phyloP scores from a whole-genome alignment of 1,140 invertebrate species.

The Drosophila oshimai region DNA sequence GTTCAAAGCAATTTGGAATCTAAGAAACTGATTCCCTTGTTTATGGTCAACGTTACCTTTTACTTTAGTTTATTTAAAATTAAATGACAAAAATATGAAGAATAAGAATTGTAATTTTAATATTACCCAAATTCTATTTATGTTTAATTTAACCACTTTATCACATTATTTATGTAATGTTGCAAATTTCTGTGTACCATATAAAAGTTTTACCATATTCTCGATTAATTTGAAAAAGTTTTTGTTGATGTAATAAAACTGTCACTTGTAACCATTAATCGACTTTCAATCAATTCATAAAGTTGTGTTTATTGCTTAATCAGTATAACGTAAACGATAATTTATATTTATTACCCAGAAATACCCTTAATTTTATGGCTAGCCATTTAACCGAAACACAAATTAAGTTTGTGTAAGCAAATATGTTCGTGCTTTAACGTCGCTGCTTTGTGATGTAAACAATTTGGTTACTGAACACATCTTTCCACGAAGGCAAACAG shows the following conservation, averaged over 20 bases:
- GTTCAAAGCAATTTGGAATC: not conserved
- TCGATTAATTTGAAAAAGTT: conserved; percentile 52
- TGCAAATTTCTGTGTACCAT: not conserved
- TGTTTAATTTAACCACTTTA: not conserved
- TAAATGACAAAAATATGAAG: no score
- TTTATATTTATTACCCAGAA: conserved; percentile 49
- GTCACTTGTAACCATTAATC: conserved; percentile 52
- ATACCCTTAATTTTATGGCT: not conserved
- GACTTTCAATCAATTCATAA: conserved; percentile 45
- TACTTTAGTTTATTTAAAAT: no score
- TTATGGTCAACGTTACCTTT: no score
- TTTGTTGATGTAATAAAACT: conserved; percentile 49
- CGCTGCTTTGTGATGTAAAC: not conserved
- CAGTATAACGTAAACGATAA: conserved; percentile 52
- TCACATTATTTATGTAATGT: not conserved
- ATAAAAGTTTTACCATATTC: conserved; percentile 3
- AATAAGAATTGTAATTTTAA: no score
- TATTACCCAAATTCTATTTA: not conserved
- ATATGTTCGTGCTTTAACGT: conserved; percentile 7
- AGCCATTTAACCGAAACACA: conserved; percentile 5
- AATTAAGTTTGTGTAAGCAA: conserved; percentile 36
- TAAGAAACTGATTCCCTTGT: no score
- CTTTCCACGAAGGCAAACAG: not conserved
- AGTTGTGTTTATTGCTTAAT: conserved; percentile 63
- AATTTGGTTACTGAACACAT: conserved; percentile 1